A percentile compares a stretch with the other conserved stretches of the same genome.
These are phyloP conservation scores for Paradoxurus hermaphroditus DNA, from an alignment of 2,113 vertebrate genomes.

Conservation along the genomic window DNA sequence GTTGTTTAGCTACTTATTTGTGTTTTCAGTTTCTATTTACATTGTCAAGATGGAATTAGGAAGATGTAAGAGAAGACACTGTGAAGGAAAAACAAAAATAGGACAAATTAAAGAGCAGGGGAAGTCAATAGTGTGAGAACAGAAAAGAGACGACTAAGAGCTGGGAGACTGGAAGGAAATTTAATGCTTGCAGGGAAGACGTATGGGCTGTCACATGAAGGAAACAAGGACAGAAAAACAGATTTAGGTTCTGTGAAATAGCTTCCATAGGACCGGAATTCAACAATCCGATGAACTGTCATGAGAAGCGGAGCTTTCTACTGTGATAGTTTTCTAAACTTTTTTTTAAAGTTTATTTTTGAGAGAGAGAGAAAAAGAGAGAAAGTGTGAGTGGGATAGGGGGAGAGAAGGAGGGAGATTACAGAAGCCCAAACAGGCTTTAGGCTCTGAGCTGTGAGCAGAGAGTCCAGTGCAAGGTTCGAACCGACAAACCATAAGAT, in stretches of 20 bases:
- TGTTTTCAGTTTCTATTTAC: slow-evolving; percentile 27
- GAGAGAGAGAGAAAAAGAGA: too few species aligned
- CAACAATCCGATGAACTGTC: neutral
- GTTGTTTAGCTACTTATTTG: neutral
- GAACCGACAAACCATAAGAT: too few species aligned
- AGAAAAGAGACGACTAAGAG: neutral
- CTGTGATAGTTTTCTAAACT: neutral
- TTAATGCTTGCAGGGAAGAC: neutral
- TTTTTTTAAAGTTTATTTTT: too few species aligned
- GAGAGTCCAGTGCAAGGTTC: too few species aligned
- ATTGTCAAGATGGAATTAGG: neutral
- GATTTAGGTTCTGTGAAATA: neutral
- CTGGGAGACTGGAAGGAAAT: neutral
- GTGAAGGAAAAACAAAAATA: neutral
- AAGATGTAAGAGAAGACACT: neutral
- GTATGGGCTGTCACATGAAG: neutral
- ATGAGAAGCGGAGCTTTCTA: neutral
- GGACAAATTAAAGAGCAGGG: neutral
- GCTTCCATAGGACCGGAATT: neutral
- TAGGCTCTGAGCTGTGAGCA: too few species aligned
- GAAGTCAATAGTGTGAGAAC: neutral
- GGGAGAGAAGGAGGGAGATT: too few species aligned
- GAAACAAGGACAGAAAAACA: slow-evolving; percentile 15
- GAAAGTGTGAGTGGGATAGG: too few species aligned
- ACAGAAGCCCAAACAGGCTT: too few species aligned